phyloP scores from a whole-genome alignment of 1,140 invertebrate genomes.

The Pogonus chalceus region DNA sequence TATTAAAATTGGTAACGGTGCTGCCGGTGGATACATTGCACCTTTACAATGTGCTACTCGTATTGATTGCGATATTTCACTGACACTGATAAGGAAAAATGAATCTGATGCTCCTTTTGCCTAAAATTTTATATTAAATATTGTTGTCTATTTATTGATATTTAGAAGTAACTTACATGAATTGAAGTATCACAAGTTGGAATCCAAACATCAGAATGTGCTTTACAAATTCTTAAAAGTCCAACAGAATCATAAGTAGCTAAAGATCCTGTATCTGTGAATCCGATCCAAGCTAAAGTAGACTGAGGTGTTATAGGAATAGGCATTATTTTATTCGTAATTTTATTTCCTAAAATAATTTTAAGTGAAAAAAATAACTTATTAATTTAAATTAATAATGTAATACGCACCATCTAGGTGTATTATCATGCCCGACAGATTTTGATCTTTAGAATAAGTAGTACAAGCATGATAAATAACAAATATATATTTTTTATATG shows the following conservation, averaged over 20 bases:
- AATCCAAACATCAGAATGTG: conserved; percentile 59
- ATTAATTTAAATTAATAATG: neutral
- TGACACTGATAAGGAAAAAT: conserved; percentile 69
- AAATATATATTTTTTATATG: conserved; percentile 57
- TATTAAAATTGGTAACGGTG: conserved; percentile 70
- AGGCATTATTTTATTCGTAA: conserved; percentile 41
- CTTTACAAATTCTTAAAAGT: conserved; percentile 52
- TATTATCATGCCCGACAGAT: conserved; percentile 46
- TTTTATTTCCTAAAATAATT: conserved; percentile 22
- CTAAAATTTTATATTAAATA: conserved; percentile 31
- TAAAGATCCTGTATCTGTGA: conserved; percentile 68
- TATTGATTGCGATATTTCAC: conserved; percentile 64
- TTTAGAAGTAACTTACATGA: conserved; percentile 42
- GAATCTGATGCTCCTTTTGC: conserved; percentile 64
- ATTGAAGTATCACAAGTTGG: conserved; percentile 63
- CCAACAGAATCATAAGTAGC: conserved; percentile 56
- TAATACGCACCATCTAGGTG: conserved; percentile 31
- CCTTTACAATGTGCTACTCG: conserved; percentile 82
- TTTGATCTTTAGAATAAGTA: conserved; percentile 40
- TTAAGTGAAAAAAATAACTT: neutral
- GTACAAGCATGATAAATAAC: conserved; percentile 63
- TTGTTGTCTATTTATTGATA: neutral
- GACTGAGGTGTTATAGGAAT: conserved; percentile 61
- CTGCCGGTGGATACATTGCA: conserved; percentile 71
- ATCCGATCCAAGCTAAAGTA: conserved; percentile 71